phyloP scores from a whole-genome alignment of 1,140 invertebrate genomes.

The Eubasilissa regina region DNA sequence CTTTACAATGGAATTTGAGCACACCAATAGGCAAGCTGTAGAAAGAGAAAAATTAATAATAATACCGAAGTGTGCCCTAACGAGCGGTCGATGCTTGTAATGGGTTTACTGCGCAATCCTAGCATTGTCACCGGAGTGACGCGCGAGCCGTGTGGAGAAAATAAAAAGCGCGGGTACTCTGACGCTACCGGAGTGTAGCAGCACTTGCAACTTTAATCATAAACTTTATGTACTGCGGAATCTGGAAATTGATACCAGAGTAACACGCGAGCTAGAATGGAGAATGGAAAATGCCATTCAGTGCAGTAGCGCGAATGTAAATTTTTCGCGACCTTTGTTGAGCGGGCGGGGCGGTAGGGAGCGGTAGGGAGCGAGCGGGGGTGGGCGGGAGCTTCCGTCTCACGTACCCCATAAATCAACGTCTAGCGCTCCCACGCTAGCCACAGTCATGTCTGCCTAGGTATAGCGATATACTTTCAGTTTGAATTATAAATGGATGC shows the following conservation, averaged over 20 bases:
- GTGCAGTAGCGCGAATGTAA: slow-evolving; percentile 7
- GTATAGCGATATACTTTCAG: no score
- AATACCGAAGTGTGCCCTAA: no score
- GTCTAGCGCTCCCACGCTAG: background rate
- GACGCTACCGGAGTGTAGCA: background rate
- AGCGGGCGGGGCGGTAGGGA: background rate
- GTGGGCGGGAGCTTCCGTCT: background rate
- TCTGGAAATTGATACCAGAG: background rate
- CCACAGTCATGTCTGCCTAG: no score
- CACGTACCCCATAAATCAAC: slow-evolving; percentile 5
- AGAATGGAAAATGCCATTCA: background rate
- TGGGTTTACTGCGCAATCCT: no score
- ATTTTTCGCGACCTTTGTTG: slow-evolving; percentile 17
- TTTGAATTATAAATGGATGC: no score
- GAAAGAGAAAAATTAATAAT: no score
- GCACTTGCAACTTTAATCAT: background rate
- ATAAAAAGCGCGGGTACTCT: no score
- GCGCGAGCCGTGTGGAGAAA: no score
- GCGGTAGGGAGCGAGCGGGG: background rate
- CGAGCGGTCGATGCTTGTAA: no score
- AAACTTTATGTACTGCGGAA: background rate
- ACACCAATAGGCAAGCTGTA: no score
- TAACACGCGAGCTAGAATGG: background rate
- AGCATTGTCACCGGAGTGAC: no score
- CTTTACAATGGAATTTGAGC: no score